These are phyloP conservation scores for Stenopsyche tienmushanensis DNA, from an alignment of 1,140 invertebrate species.

Conservation along the genomic window DNA sequence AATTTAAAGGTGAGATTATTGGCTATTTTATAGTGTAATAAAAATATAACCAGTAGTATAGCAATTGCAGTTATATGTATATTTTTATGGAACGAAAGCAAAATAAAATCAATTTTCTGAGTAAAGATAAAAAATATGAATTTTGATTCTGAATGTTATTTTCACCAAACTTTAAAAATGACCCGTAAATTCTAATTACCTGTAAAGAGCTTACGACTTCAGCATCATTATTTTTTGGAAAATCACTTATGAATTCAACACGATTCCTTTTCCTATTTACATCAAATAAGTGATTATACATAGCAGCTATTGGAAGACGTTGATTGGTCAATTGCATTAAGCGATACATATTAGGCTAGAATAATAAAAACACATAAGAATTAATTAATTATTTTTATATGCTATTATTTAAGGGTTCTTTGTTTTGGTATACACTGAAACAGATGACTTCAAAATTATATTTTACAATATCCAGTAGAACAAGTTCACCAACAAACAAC, in stretches of 20 bases:
- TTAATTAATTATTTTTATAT: neutral
- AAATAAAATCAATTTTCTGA: neutral
- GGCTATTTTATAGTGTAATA: too few relatives aligned
- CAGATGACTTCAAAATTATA: too few relatives aligned
- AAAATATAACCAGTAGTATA: too few relatives aligned
- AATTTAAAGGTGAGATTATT: too few relatives aligned
- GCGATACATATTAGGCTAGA: conserved; percentile 83
- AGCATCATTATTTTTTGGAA: conserved; percentile 81
- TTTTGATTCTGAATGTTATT: too few relatives aligned
- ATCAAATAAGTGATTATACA: conserved; percentile 80
- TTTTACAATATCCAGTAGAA: too few relatives aligned
- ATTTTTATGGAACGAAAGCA: too few relatives aligned
- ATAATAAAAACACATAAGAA: conserved; percentile 40
- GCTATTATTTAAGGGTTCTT: too few relatives aligned
- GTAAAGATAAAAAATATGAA: neutral
- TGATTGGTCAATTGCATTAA: conserved; percentile 84
- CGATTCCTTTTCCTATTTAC: conserved; percentile 73
- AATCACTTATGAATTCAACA: conserved; percentile 88
- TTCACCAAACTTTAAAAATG: too few relatives aligned
- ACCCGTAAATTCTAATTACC: conserved; percentile 50
- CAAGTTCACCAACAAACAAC: too few relatives aligned
- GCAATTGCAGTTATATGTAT: too few relatives aligned
- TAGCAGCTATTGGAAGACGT: conserved; percentile 73
- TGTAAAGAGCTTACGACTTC: conserved; percentile 87
- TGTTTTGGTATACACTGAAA: too few relatives aligned